phyloP scores from a whole-genome alignment of 2,797 vertebrate genomes.

The Lophius americanus region DNA sequence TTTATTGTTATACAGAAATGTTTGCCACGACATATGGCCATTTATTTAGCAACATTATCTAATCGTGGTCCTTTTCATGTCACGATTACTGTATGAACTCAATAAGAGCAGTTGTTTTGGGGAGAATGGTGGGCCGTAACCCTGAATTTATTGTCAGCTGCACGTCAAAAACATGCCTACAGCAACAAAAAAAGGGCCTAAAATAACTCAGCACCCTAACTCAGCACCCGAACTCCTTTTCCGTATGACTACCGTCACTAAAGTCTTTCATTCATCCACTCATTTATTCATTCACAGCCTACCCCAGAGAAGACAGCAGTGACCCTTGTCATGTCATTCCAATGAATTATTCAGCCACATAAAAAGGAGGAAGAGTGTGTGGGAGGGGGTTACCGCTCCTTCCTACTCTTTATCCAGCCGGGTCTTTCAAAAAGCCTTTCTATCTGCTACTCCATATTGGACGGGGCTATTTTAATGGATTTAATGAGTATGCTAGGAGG shows the following conservation, averaged over 20 bases:
- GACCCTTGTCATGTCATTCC: slow-evolving; percentile 74
- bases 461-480: slow-evolving; percentile 35
- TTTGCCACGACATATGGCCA: too few relatives aligned
- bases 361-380: slow-evolving; percentile 44
- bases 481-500: slow-evolving; percentile 23
- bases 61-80: too few relatives aligned
- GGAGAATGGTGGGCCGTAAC: neutral
- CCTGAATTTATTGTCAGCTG: neutral
- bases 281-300: slow-evolving; percentile 57
- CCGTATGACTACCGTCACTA: neutral
- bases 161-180: slow-evolving; percentile 7
- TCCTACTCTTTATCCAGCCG: slow-evolving; percentile 39
- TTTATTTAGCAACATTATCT: too few relatives aligned
- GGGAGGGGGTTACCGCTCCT: slow-evolving; percentile 29
- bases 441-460: slow-evolving; percentile 54
- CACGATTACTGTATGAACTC: too few relatives aligned
- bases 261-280: slow-evolving; percentile 40
- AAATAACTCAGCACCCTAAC: too few relatives aligned
- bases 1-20: too few relatives aligned
- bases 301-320: slow-evolving; percentile 59
- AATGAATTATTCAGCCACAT: slow-evolving; percentile 76
- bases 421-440: slow-evolving; percentile 31
- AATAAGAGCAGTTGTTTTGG: neutral
- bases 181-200: slow-evolving; percentile 9
- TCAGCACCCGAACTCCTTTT: neutral